These are phyloP conservation scores for Candoia aspera DNA, from an alignment of 2,113 vertebrate species.

Conservation along the genomic window DNA sequence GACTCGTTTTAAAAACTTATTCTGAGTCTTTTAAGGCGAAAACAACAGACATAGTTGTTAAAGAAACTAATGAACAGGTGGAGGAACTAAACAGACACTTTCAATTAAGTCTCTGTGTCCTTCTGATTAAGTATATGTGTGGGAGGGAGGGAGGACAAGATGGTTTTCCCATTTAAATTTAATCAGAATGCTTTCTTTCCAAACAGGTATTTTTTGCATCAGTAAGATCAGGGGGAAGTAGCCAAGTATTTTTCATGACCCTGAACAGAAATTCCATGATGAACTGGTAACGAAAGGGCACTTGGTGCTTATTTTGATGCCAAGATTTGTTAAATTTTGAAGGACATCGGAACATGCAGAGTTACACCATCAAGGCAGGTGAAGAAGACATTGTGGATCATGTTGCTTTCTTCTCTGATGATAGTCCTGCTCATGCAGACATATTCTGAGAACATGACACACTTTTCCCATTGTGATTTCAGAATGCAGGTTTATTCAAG, in stretches of 20 bases:
- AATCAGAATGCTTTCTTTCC: constrained; percentile 31
- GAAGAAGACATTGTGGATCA: constrained; percentile 68
- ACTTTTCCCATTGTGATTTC: constrained; percentile 63
- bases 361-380: constrained; percentile 77
- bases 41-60: background rate
- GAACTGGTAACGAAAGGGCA: constrained; percentile 93
- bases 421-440: constrained; percentile 40
- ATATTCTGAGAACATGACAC: constrained; percentile 32
- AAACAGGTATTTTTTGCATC: constrained; percentile 98
- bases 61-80: background rate
- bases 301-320: constrained; percentile 75
- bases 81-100: background rate
- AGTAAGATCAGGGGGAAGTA: constrained; percentile 97
- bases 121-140: background rate
- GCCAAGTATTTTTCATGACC: constrained; percentile 99
- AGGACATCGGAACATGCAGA: constrained; percentile 75
- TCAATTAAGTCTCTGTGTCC: background rate
- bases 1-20: background rate
- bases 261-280: constrained; percentile 99
- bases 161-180: background rate
- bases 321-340: constrained; percentile 78
- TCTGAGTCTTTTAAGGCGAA: background rate
- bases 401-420: constrained; percentile 59
- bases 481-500: constrained; percentile 61
- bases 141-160: background rate